Conservation (phyloP, 2,888 invertebrate genomes). For the Adelphocoris suturalis region DNA sequence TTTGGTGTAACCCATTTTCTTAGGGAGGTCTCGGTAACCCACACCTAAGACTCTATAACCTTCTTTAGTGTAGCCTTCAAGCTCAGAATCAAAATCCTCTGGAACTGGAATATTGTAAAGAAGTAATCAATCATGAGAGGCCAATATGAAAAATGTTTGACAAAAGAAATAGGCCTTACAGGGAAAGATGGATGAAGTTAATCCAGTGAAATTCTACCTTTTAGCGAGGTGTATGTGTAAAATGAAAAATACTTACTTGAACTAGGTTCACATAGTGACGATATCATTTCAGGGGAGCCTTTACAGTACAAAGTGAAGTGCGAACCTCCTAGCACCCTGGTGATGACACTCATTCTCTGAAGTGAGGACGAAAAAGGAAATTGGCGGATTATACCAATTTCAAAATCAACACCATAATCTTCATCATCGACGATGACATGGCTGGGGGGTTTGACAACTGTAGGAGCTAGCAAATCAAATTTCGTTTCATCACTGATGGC, state of each 20-base stretch:
- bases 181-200: no score
- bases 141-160: background rate
- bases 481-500: conserved; percentile 90
- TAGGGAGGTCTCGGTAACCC: conserved; percentile 87
- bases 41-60: conserved; percentile 96
- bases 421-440: conserved; percentile 72
- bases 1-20: conserved; percentile 84
- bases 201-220: no score
- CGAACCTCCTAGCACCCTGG: conserved; percentile 86
- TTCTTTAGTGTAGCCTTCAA: conserved; percentile 92
- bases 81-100: conserved; percentile 86
- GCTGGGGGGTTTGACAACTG: conserved; percentile 86
- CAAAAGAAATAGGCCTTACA: background rate
- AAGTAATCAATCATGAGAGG: background rate
- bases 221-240: no score
- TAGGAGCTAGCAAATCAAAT: conserved; percentile 92
- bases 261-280: conserved; percentile 83
- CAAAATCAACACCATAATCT: conserved; percentile 79
- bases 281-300: conserved; percentile 95
- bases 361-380: conserved; percentile 92
- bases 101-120: conserved; percentile 83
- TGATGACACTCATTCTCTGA: conserved; percentile 94
- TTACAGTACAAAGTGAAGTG: conserved; percentile 92
- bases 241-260: conserved; percentile 63
- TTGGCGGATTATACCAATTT: conserved; percentile 91